Conservation (phyloP, 2,797 vertebrate species). For the Tenualosa thibaudeaui region DNA sequence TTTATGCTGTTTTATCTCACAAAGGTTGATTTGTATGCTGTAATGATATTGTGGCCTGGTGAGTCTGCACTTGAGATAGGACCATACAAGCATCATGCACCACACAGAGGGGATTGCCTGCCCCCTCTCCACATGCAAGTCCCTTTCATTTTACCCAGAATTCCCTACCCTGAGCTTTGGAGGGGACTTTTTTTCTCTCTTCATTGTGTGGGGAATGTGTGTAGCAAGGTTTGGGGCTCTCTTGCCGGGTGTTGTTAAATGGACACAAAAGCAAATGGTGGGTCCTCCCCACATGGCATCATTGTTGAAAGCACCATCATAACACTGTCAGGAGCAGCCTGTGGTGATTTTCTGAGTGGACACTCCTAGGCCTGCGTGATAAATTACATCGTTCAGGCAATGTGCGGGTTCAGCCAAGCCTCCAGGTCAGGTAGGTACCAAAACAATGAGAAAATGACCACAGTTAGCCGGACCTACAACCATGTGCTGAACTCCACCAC, state of each 20-base stretch:
- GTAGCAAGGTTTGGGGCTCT: neutral
- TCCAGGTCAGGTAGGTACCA: conserved; percentile 61
- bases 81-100: neutral
- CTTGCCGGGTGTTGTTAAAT: conserved; percentile 36
- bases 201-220: neutral
- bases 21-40: neutral
- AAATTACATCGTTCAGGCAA: conserved; percentile 70
- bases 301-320: conserved; percentile 63
- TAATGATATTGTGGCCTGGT: neutral
- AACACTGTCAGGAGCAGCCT: conserved; percentile 65
- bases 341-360: conserved; percentile 73
- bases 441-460: conserved; percentile 75
- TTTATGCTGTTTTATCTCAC: neutral
- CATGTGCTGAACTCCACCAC: neutral
- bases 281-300: conserved; percentile 49
- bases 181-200: conserved; percentile 34
- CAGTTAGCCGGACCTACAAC: conserved; percentile 69
- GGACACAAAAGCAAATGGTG: conserved; percentile 21
- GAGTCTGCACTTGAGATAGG: neutral
- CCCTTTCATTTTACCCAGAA: no score
- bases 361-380: conserved; percentile 71
- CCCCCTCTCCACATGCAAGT: no score
- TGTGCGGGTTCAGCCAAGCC: conserved; percentile 70
- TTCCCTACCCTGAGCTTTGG: neutral
- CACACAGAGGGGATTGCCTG: neutral